These are phyloP conservation scores for Tenualosa thibaudeaui DNA, from an alignment of 2,797 vertebrate species.

Conservation along the genomic window DNA sequence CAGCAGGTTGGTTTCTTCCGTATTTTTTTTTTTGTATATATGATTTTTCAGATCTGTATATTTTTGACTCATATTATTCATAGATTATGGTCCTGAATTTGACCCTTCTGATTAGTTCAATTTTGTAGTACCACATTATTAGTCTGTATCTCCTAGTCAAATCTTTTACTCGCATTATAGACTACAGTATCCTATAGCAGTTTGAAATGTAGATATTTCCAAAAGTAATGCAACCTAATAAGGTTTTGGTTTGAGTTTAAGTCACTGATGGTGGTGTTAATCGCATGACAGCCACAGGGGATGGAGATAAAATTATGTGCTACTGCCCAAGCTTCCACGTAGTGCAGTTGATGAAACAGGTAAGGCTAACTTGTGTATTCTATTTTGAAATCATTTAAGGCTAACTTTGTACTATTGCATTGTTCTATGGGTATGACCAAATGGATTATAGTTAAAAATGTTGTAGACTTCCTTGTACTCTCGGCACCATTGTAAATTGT, in stretches of 20 bases:
- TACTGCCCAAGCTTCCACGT: constrained; percentile 65
- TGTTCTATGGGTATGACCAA: neutral
- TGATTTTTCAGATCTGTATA: neutral
- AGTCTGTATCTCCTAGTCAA: neutral
- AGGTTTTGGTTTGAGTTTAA: too few species aligned
- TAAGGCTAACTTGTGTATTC: constrained; percentile 42
- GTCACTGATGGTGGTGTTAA: neutral
- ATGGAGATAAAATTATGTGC: constrained; percentile 60
- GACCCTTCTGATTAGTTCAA: neutral
- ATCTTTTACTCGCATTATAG: neutral
- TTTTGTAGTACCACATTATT: neutral
- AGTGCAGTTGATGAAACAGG: constrained; percentile 63
- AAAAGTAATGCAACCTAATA: too few species aligned
- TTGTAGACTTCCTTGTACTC: too few species aligned
- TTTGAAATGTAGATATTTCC: too few species aligned
- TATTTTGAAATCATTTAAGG: neutral
- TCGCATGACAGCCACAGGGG: constrained; percentile 49
- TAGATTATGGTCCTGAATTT: neutral
- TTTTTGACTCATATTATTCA: neutral
- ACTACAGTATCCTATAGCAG: too few species aligned
- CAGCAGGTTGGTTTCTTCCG: constrained; percentile 54
- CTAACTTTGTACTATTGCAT: neutral
- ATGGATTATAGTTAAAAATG: neutral
- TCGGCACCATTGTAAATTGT: too few species aligned
- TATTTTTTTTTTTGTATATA: neutral